Evolutionary conservation across 2,888 invertebrate species (phyloP), one percentile per base, ranked within the genome.

Genomic region (Corythucha ciliata): DNA sequence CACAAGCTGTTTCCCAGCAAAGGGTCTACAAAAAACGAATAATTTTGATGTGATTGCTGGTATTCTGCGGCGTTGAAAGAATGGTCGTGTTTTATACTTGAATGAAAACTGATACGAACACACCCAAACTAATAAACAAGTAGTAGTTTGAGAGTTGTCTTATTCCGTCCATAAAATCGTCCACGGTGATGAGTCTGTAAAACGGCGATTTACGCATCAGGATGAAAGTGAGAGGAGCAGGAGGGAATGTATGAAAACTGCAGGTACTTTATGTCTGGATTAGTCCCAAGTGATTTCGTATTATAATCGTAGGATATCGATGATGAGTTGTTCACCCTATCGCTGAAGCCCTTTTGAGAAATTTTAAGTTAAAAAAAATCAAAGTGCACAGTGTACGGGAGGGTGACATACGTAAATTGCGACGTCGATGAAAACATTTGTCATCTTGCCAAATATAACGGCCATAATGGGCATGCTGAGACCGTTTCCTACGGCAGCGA

Each of bases 361-460:
- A 12, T 8, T 29, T 29, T 29, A 29, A 10, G 8, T 29, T 29
- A 12, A 36, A 10, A 33, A n/a, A n/a, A n/a, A n/a, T n/a, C n/a
- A n/a, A n/a, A n/a, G n/a, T n/a, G n/a, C n/a, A n/a, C n/a, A n/a
- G n/a, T n/a, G n/a, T n/a, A n/a, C n/a, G n/a, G n/a, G n/a, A n/a
- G n/a, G n/a, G n/a, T n/a, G 42, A 49, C 54, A 51, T 54, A 62
- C 62, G 21, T 57, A 53, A 5, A 45, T 47, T 8, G 55, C 48
- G 45, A 60, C 60, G 20, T 40, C 37, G 41, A 74, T 64, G 60
- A 75, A 74, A 3, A 68, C 67, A 52, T 74, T 69, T 26, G 75
- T 75, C 70, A 73, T 70, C 46, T 68, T 65, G 3, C 75, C 75
- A 58, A 75, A 72, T 16, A 75, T 67, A 22, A 74, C 65, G 6